These are phyloP conservation scores for Crotalus helleri DNA, from an alignment of 2,113 vertebrate species.

Conservation along the genomic window DNA sequence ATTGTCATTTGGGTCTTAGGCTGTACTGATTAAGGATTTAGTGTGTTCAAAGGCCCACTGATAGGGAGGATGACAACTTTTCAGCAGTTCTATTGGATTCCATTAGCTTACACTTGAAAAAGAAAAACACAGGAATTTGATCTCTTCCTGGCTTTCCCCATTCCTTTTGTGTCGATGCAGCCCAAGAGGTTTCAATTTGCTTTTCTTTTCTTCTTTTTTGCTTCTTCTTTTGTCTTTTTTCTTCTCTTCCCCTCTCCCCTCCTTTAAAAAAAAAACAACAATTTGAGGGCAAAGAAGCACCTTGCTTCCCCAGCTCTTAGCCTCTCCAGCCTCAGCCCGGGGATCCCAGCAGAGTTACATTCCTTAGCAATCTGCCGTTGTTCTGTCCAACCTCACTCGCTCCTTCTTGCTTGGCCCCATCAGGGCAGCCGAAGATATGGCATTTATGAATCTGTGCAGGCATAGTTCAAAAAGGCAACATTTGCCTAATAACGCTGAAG, in stretches of 20 bases:
- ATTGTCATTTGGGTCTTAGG: conserved; percentile 77
- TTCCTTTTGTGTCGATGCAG: conserved; percentile 36
- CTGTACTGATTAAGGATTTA: conserved; percentile 83
- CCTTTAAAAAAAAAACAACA: not conserved
- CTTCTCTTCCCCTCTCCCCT: not conserved
- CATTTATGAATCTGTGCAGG: conserved; percentile 40
- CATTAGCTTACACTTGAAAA: conserved; percentile 64
- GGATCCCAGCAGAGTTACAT: conserved; percentile 56
- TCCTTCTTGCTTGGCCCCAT: conserved; percentile 34
- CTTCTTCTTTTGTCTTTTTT: not conserved
- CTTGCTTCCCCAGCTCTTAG: conserved; percentile 46
- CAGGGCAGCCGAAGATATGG: conserved; percentile 45
- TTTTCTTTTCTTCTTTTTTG: not conserved
- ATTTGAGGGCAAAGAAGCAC: conserved; percentile 28
- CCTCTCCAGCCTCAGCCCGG: conserved; percentile 49
- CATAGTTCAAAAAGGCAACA: conserved; percentile 43
- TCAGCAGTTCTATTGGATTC: conserved; percentile 73
- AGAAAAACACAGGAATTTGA: conserved; percentile 23
- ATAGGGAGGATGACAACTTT: conserved; percentile 73
- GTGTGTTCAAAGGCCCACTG: conserved; percentile 77
- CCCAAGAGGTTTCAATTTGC: not conserved
- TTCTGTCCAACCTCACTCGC: conserved; percentile 35
- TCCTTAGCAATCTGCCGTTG: conserved; percentile 53
- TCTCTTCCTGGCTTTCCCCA: not conserved
- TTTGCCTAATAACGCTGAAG: conserved; percentile 28